phyloP scores from a whole-genome alignment of 2,113 vertebrate species.

The Heloderma charlesbogerti region DNA sequence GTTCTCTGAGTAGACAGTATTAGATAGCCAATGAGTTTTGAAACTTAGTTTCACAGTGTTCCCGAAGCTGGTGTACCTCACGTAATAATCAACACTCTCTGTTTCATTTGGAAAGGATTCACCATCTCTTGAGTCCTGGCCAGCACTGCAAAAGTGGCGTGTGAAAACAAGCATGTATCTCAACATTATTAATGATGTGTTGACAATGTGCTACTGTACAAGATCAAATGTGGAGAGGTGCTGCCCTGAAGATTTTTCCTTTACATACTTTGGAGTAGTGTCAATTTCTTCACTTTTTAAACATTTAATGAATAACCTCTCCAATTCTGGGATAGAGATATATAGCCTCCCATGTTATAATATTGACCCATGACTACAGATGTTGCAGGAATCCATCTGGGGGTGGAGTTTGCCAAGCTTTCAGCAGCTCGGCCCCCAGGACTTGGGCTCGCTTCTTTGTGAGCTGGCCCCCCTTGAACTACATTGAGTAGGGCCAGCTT shows the following conservation, averaged over 20 bases:
- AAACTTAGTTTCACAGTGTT: constrained; percentile 53
- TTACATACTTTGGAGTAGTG: constrained; percentile 51
- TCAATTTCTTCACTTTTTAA: constrained; percentile 3
- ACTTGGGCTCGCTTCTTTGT: too few relatives aligned
- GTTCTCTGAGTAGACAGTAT: too few relatives aligned
- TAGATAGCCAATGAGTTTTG: constrained; percentile 19
- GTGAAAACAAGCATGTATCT: constrained; percentile 51
- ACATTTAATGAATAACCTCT: not conserved
- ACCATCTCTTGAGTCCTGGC: constrained; percentile 44
- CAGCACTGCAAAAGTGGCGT: constrained; percentile 48
- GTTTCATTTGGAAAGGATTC: constrained; percentile 57
- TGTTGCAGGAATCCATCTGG: too few relatives aligned
- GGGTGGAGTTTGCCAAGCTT: too few relatives aligned
- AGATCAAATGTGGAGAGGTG: constrained; percentile 51
- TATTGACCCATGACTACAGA: too few relatives aligned
- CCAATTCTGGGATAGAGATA: not conserved
- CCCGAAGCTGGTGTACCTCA: constrained; percentile 40
- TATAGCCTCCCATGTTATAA: too few relatives aligned
- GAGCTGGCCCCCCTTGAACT: too few relatives aligned
- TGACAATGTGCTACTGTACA: constrained; percentile 48
- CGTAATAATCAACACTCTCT: constrained; percentile 46
- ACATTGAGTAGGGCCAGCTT: too few relatives aligned
- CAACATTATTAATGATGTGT: constrained; percentile 62
- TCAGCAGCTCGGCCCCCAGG: too few relatives aligned
- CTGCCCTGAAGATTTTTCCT: constrained; percentile 29